Base-by-base conservation (phyloP, 2,113 vertebrate species). In the Trinectes maculatus region DNA sequence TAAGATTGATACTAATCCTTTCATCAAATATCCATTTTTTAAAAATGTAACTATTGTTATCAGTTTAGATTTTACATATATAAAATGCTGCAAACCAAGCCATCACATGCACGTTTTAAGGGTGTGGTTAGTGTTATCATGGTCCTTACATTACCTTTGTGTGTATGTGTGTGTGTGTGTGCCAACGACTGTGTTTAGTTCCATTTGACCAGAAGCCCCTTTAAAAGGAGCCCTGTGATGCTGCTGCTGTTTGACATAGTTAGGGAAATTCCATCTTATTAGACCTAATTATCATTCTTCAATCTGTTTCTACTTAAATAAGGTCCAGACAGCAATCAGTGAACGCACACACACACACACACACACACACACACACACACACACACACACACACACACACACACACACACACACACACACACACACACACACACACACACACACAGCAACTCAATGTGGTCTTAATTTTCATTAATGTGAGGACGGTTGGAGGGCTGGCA, bases 211-310 rank as follows among this genome's bases (percentile, higher is more conserved):
- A 66, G 51, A 74, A 82, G 59, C 54, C 74, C 70, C 26, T 70
- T 81, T 57, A 59, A 83, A 86, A 71, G 64, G 78, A 76, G 40
- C 57, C 47, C 72, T 77, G 66, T 81, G 63, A 84, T 80, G 71
- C 70, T 44, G 77, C 86, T 90, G 84, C 84, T 71, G 66, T 88
- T 90, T 82, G 82, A 89, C 89, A 89, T 77, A 83, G 69, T 85
- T 34, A 33, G 76, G 82, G 73, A 90, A 90, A 91, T 90, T 91
- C 91, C 86, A 83, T 78, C 74, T 79, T 82, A 91, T 89, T 91
- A 91, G 82, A 61, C 47, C 81, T 90, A 88, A 93, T 92, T 92
- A 92, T 91, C 91, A 87, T 92, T 91, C 89, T 90, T 92, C 82
- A 92, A 90, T 90, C 90, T 91, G 89, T 84, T 90, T 90, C 86